These are phyloP conservation scores for Meteorus sp. DNA, from an alignment of 1,140 invertebrate species.

Conservation along the genomic window DNA sequence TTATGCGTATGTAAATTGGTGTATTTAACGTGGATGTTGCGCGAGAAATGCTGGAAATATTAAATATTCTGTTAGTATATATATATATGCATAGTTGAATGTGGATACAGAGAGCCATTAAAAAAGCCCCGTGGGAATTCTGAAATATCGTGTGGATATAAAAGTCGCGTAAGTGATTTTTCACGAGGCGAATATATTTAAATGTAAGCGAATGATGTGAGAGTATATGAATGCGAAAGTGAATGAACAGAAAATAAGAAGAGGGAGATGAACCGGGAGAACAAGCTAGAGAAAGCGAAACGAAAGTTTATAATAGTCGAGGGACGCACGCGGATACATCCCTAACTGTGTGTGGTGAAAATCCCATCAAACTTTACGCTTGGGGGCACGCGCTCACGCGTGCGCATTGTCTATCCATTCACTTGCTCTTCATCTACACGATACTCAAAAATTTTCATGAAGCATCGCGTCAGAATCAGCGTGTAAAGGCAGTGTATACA, in stretches of 20 bases:
- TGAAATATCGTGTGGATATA: slow-evolving; percentile 3
- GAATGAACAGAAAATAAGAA: not conserved
- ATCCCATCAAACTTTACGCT: slow-evolving; percentile 25
- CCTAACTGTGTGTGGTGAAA: slow-evolving; percentile 11
- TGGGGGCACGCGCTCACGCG: slow-evolving; percentile 1
- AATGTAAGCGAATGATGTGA: not conserved
- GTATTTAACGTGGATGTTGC: no score
- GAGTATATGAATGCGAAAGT: slow-evolving; percentile 6
- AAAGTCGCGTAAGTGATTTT: slow-evolving; percentile 21
- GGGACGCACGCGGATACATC: slow-evolving; percentile 4
- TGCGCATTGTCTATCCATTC: not conserved
- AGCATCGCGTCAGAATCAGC: slow-evolving; percentile 15
- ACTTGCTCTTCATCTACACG: no score
- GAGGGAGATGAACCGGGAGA: not conserved
- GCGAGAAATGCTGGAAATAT: slow-evolving; percentile 1
- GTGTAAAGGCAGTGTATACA: no score
- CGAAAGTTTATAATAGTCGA: slow-evolving; percentile 23
- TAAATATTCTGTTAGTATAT: slow-evolving; percentile 10
- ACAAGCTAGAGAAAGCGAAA: not conserved
- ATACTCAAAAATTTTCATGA: slow-evolving; percentile 23
- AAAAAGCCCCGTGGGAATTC: not conserved
- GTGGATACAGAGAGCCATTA: not conserved
- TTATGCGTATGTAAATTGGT: no score
- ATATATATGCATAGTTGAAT: not conserved
- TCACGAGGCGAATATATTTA: slow-evolving; percentile 16